phyloP scores from a whole-genome alignment of 2,797 vertebrate species.

The Thalassophryne amazonica region DNA sequence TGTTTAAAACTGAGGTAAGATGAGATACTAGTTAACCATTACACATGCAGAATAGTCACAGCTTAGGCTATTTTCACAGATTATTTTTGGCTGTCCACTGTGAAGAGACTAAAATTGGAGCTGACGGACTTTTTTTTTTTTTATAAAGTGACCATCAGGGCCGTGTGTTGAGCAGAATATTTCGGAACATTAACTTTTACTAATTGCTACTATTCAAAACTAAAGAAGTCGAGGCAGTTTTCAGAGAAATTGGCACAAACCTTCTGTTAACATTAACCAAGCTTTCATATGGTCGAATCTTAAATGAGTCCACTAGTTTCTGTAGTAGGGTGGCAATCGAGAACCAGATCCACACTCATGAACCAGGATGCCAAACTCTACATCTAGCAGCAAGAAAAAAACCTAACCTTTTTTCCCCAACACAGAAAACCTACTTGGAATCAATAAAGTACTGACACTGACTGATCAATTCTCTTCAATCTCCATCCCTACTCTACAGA shows the following conservation, averaged over 20 bases:
- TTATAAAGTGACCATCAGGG: slow-evolving; percentile 1
- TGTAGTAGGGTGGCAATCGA: too few relatives aligned
- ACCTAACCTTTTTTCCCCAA: too few relatives aligned
- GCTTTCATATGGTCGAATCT: too few relatives aligned
- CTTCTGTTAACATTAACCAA: slow-evolving; percentile 25
- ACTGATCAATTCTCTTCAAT: slow-evolving; percentile 36
- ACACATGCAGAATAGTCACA: slow-evolving; percentile 45
- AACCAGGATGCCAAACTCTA: too few relatives aligned
- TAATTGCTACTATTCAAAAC: slow-evolving; percentile 9
- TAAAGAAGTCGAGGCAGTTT: background rate
- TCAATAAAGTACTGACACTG: too few relatives aligned
- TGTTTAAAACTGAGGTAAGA: slow-evolving; percentile 47
- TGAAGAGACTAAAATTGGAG: slow-evolving; percentile 13
- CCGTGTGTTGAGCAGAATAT: background rate
- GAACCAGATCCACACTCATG: too few relatives aligned
- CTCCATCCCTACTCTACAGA: slow-evolving; percentile 22
- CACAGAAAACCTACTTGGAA: too few relatives aligned
- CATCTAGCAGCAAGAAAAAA: too few relatives aligned
- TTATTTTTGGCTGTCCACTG: slow-evolving; percentile 40
- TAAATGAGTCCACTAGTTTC: too few relatives aligned
- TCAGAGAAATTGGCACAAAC: slow-evolving; percentile 52
- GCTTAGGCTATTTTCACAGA: slow-evolving; percentile 40
- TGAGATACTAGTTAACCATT: slow-evolving; percentile 40
- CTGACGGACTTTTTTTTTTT: slow-evolving; percentile 11
- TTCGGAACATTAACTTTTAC: slow-evolving; percentile 1